Conservation (phyloP, 2,113 vertebrate species). For the Thryonomys swinderianus region DNA sequence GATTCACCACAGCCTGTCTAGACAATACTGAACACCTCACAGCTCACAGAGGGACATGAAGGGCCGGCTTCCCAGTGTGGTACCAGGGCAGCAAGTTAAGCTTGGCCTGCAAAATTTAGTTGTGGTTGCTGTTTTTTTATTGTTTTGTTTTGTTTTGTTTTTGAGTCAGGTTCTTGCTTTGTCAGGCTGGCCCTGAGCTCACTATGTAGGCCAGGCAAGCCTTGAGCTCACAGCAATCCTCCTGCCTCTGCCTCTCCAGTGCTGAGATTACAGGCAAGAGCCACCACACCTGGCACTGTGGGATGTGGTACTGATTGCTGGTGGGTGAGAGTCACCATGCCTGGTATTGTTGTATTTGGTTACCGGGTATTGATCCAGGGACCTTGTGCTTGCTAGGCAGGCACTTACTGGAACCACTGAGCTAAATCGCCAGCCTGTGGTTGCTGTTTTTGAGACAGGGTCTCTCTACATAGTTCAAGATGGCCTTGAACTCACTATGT, state of each 20-base stretch:
- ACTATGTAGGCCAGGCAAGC: not conserved
- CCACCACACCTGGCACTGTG: not conserved
- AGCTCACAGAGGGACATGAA: not conserved
- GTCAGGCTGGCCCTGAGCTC: not conserved
- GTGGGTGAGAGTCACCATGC: too few species aligned
- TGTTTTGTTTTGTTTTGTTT: too few species aligned
- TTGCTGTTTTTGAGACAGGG: not conserved
- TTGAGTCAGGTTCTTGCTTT: not conserved
- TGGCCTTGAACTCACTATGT: not conserved
- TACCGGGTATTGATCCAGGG: too few species aligned
- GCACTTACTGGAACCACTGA: too few species aligned
- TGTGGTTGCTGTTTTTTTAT: too few species aligned
- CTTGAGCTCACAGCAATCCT: not conserved
- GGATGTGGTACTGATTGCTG: too few species aligned
- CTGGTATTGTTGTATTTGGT: too few species aligned
- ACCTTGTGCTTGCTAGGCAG: too few species aligned
- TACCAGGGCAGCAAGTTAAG: too few species aligned
- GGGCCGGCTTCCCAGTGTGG: not conserved
- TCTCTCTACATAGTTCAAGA: not conserved
- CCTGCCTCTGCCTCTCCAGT: not conserved
- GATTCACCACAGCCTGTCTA: not conserved
- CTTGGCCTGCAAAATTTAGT: not conserved
- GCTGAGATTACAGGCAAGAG: not conserved
- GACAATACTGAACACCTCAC: rapidly evolving
- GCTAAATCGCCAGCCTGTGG: too few species aligned